Conservation (phyloP, 2,113 vertebrate genomes). For the Bos taurus region ARS-UCD2.0 NC_037340.1:10190001-10190500, state of each 20-base stretch:
- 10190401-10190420: not conserved
- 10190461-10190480: not conserved
- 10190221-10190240: not conserved
- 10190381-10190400: not conserved
- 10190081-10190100: not conserved
- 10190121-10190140: not conserved
- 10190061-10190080: not conserved
- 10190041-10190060: not conserved
- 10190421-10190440: not conserved
- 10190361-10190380: not conserved
- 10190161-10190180: not conserved
- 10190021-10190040: fast-evolving
- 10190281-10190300: not conserved
- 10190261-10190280: not conserved
- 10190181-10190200: not conserved
- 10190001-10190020: not conserved
- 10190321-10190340: not conserved
- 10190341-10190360: not conserved
- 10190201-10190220: not conserved
- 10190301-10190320: not conserved
- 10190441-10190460: not conserved
- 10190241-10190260: not conserved
- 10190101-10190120: not conserved
- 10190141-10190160: not conserved
- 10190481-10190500: not conserved